A percentile compares a stretch with the other conserved stretches of the same genome.
Evolutionary conservation across 2,888 invertebrate species (phyloP).

Genomic region (Lycocerus yunnanus): DNA sequence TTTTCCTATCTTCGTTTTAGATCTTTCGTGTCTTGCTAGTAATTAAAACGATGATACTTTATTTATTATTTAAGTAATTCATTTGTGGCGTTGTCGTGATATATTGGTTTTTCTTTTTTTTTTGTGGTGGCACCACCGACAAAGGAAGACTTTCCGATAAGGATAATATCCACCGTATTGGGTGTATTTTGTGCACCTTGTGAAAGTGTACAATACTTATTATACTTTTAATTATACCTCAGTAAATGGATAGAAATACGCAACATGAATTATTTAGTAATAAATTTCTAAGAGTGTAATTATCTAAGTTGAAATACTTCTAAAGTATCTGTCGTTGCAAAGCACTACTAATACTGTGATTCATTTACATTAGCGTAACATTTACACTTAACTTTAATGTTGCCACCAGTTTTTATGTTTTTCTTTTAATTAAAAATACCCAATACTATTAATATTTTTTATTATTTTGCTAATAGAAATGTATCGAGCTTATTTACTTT

Average conservation of each 20-base stretch:
- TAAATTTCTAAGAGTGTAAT: slow-evolving; percentile 42
- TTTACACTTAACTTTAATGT: neutral
- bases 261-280: slow-evolving; percentile 38
- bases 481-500: neutral
- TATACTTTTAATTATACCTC: slow-evolving; percentile 44
- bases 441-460: neutral
- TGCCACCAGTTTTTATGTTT: neutral
- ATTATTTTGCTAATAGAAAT: slow-evolving; percentile 3
- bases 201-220: slow-evolving; percentile 40
- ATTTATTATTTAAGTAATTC: neutral
- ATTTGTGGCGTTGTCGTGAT: neutral
- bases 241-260: slow-evolving; percentile 38
- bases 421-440: neutral
- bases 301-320: slow-evolving; percentile 34
- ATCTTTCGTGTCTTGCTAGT: slow-evolving; percentile 15
- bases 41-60: slow-evolving; percentile 18
- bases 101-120: neutral
- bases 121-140: too few species aligned
- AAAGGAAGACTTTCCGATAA: neutral
- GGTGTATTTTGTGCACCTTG: slow-evolving; percentile 31
- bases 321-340: slow-evolving; percentile 34
- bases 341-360: slow-evolving; percentile 17
- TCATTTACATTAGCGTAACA: slow-evolving; percentile 4
- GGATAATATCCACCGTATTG: neutral
- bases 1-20: slow-evolving; percentile 1